Evolutionary conservation across 2,113 vertebrate species (phyloP).

Genomic region (Polypterus senegalus): DNA sequence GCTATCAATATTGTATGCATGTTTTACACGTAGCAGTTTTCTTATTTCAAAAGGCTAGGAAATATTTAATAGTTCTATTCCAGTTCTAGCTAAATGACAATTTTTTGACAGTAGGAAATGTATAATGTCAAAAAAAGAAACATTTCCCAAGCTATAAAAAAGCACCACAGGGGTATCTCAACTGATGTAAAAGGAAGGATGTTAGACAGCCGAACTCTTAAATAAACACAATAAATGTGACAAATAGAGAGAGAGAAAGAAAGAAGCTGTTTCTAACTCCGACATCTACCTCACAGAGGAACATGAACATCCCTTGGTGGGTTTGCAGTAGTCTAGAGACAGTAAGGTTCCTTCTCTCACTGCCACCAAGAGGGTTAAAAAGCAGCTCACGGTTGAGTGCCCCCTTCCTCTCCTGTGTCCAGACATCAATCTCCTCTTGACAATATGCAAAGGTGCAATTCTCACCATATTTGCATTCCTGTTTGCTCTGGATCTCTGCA

Average conservation of each 20-base stretch:
- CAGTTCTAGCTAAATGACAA: too few species aligned
- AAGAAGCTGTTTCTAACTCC: not conserved
- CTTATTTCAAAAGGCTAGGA: too few species aligned
- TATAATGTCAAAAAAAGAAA: too few species aligned
- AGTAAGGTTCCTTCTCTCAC: constrained; percentile 57
- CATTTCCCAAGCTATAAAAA: too few species aligned
- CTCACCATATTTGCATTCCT: constrained; percentile 80
- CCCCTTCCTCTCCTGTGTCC: constrained; percentile 82
- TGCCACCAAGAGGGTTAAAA: constrained; percentile 55
- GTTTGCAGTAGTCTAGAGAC: constrained; percentile 69
- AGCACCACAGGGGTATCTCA: too few species aligned
- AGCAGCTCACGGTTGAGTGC: constrained; percentile 70
- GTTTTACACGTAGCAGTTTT: too few species aligned
- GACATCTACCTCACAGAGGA: constrained; percentile 76
- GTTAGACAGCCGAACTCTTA: too few species aligned
- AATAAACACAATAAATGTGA: too few species aligned
- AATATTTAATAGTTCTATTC: too few species aligned
- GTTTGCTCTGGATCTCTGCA: constrained; percentile 74
- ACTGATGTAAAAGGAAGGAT: too few species aligned
- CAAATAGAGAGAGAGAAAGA: constrained; percentile 2
- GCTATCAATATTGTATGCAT: too few species aligned
- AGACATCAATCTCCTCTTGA: constrained; percentile 93
- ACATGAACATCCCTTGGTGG: constrained; percentile 78
- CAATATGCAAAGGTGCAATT: constrained; percentile 90
- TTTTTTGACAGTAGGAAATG: too few species aligned